phyloP scores from a whole-genome alignment of 2,113 vertebrate species.

The Pteropus alecto region DNA sequence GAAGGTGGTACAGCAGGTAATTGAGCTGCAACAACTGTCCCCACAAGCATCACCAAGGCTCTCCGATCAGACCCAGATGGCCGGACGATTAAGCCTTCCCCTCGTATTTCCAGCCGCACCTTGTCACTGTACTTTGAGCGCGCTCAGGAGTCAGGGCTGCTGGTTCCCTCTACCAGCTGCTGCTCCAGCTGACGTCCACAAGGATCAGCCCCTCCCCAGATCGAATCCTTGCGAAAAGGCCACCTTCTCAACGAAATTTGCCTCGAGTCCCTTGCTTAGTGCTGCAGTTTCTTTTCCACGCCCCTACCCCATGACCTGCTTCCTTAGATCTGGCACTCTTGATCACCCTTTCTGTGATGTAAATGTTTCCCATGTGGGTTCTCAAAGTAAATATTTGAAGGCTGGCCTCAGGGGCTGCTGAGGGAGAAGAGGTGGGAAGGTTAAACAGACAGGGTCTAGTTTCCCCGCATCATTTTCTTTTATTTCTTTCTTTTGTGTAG shows the following conservation, averaged over 20 bases:
- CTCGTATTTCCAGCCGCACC: background rate
- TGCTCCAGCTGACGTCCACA: background rate
- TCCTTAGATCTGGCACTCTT: background rate
- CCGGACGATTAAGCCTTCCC: background rate
- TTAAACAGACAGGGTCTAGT: background rate
- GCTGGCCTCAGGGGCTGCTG: background rate
- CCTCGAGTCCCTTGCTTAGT: background rate
- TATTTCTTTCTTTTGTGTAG: background rate
- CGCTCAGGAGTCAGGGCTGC: background rate
- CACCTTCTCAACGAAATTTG: background rate
- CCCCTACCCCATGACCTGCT: accelerated
- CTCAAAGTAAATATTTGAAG: background rate
- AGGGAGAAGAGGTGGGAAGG: background rate
- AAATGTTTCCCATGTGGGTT: background rate
- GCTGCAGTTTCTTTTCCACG: background rate
- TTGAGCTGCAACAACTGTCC: background rate
- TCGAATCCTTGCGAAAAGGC: background rate
- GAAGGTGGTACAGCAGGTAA: background rate
- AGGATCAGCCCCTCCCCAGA: background rate
- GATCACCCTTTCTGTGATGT: background rate
- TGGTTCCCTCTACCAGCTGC: too few species aligned
- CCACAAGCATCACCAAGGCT: background rate
- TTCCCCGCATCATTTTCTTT: background rate
- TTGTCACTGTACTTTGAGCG: background rate
- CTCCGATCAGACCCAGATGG: background rate